Base-by-base conservation (phyloP, 2,113 vertebrate species). In the Gymnocephalus cernua region DNA sequence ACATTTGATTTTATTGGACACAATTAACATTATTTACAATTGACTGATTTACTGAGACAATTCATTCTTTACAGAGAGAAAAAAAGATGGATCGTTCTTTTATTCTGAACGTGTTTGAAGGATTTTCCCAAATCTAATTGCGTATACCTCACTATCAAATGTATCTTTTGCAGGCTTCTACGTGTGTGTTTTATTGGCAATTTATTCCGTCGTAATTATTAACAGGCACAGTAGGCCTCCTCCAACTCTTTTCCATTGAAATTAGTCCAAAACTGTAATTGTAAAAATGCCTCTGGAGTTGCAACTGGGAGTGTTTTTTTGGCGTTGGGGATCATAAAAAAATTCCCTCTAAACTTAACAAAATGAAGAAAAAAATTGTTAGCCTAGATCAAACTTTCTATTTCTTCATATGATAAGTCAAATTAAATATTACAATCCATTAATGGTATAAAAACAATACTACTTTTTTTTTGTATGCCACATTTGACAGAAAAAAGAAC, bases 141-240 rank as follows among this genome's bases (percentile, higher is more conserved):
- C 45, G 65, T 23, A 15, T 51, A 77, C 48, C 23, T 82, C 23
- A 64, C 35, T 5, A 57, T 85, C 25, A 67, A 67, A 84, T 62
- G 3, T 35, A 62, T 63, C 47, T 51, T 58, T 84, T 74, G 41
- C 73, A 77, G 54, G 41, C 77, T 82, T 69, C 45, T 73, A 68
- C 59, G 38, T 82, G 79, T 89, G 80, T 75, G 80, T 86, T 88
- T 91, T 88, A 85, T 79, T 84, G 83, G 19, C 76, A 81, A 51
- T 89, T 87, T 88, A 88, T 88, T 84, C 78, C 29, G n/a, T 80
- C 23, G 32, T 93, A 92, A 92, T 88, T 89, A 82, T 88, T 89
- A 84, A 78, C 90, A 91, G 84, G 71, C 86, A 87, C 80, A 77
- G 62, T n/a, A 56, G 68, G 76, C 81, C 87, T 82, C 63, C 56